These are phyloP conservation scores for Crypturellus tataupa DNA, from an alignment of 2,797 vertebrate species.

Conservation along the genomic window DNA sequence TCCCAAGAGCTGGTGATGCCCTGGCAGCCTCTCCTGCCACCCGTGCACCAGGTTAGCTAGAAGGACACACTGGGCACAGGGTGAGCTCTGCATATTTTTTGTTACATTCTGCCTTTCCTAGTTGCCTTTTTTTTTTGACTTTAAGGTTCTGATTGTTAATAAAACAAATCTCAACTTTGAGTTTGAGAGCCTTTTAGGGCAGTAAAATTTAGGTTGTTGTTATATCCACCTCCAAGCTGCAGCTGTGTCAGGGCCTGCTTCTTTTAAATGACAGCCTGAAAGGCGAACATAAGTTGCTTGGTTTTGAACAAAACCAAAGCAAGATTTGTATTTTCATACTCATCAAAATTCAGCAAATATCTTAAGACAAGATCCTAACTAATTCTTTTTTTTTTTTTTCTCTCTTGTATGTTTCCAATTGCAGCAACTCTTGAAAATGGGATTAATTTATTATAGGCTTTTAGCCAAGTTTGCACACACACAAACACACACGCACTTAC, in stretches of 20 bases:
- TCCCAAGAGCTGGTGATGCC: background rate
- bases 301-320: background rate
- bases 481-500: background rate
- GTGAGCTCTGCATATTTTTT: accelerated
- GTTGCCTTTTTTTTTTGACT: background rate
- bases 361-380: background rate
- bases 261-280: background rate
- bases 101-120: background rate
- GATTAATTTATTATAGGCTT: background rate
- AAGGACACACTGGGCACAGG: background rate
- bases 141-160: background rate
- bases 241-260: background rate
- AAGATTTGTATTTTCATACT: background rate
- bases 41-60: background rate
- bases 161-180: background rate
- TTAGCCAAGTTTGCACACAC: background rate
- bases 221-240: background rate
- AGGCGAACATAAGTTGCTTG: background rate
- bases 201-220: background rate
- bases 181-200: background rate
- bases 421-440: background rate
- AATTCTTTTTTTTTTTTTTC: background rate
- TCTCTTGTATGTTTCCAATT: background rate
- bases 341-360: background rate
- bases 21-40: too few relatives aligned